Base-by-base conservation (phyloP, 2,113 vertebrate genomes). In the Syrmaticus mikado region DNA sequence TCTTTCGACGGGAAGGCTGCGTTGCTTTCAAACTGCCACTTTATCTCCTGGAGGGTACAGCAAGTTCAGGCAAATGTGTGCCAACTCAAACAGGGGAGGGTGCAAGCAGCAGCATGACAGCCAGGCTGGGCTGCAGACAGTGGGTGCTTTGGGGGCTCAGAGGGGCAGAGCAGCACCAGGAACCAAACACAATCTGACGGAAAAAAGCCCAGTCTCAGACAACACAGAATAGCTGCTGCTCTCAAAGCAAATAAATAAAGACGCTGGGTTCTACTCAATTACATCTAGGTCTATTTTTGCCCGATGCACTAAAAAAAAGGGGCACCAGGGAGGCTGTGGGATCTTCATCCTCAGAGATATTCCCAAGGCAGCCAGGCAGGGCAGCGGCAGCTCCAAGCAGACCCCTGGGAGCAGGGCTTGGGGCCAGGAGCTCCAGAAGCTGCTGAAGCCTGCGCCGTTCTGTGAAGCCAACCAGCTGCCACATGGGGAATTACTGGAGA, bases 371-470 rank as follows among this genome's bases (percentile, higher is more conserved):
- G 60, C 60, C 36, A 10, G 36, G 24, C 60, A 62, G 36, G 24
- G 60, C 34, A 53, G 27, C 52, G 41, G 24, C 16, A 76, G 41
- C n/a, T 81, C 65, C 40, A 25, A 45, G 15, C 19, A 58, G 81
- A 53, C 10, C 41, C 65, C 58, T 21, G 0, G 10, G 30, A 75
- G 30, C 24, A 28, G 0, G 0, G 13, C n/a, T 52, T 46, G 58
- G 77, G 46, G 22, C n/a, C 75, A 50, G 50, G n/a, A 45, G 22
- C 13, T 53, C 18, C 82, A 68, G 78, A 81, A 41, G 27, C 32
- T 14, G 20, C 65, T 48, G 32, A 8, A 73, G 27, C 41, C 8
- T 5, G 7, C 2, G 4, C 2, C 4, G 3, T 16, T 13, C 21
- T 32, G 22, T 28, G 46, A 73, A 60, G 60, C 24, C 55, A 74